phyloP scores from a whole-genome alignment of 1,140 invertebrate genomes.

The Caenorhabditis remanei region DNA sequence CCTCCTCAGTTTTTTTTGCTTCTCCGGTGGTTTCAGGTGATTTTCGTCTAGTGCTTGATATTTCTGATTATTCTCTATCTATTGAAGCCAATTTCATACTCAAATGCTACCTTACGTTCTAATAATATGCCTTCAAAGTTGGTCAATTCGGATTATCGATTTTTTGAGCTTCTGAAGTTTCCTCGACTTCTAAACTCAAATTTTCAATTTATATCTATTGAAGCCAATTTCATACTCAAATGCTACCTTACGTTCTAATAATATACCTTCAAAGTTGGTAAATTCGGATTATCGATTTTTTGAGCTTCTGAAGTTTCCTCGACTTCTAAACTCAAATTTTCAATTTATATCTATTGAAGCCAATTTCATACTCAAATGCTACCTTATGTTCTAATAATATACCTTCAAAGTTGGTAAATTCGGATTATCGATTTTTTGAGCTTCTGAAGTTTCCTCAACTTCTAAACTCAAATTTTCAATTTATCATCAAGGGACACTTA shows the following conservation, averaged over 20 bases:
- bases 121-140: neutral
- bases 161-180: neutral
- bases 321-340: too few species aligned
- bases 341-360: constrained; percentile 30
- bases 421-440: constrained; percentile 21
- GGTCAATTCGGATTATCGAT: constrained; percentile 8
- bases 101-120: neutral
- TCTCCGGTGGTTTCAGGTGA: neutral
- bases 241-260: neutral
- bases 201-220: constrained; percentile 36
- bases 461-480: too few species aligned
- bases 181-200: too few species aligned
- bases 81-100: neutral
- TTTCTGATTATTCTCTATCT: constrained; percentile 38
- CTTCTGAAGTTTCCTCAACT: neutral
- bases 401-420: neutral
- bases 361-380: too few species aligned
- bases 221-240: neutral
- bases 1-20: constrained; percentile 38
- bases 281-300: constrained; percentile 22
- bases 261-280: neutral
- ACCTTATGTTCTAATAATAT: neutral
- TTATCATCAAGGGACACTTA: too few species aligned
- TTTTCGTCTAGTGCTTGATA: neutral
- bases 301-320: neutral